Percentiles rank a stretch among this genome's conserved stretches.
These are phyloP conservation scores for Dallia pectoralis DNA, from an alignment of 2,797 vertebrate species.

Conservation along the genomic window DNA sequence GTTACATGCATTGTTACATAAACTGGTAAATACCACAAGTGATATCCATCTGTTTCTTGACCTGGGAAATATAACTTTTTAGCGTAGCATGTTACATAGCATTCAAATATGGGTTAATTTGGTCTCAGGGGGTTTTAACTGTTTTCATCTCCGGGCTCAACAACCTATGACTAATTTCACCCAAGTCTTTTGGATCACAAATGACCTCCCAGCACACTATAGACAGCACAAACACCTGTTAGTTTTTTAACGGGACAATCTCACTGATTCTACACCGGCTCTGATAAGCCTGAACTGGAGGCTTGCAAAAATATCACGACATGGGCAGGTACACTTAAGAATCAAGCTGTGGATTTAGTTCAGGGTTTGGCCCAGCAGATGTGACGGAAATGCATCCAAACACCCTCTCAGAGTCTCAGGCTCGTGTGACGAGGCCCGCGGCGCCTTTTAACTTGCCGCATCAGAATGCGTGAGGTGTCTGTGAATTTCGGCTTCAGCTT, in stretches of 20 bases:
- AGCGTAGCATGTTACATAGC: too few relatives aligned
- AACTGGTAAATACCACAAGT: neutral
- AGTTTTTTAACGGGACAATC: neutral
- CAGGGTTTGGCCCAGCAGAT: neutral
- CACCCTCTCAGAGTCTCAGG: neutral
- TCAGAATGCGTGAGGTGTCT: slow-evolving; percentile 16
- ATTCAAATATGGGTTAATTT: too few relatives aligned
- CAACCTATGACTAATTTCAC: too few relatives aligned
- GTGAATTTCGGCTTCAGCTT: neutral
- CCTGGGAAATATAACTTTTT: neutral
- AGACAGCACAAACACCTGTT: neutral
- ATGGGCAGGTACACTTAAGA: neutral
- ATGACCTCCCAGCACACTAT: too few relatives aligned
- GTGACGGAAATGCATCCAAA: slow-evolving; percentile 6
- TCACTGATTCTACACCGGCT: neutral
- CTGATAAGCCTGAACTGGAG: neutral
- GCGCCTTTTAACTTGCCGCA: slow-evolving; percentile 8
- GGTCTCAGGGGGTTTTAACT: too few relatives aligned
- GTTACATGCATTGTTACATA: neutral
- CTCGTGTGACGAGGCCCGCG: neutral
- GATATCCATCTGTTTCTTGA: neutral
- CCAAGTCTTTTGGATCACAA: too few relatives aligned
- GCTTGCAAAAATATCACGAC: neutral
- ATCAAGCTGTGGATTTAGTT: neutral
- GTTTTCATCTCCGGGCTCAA: too few relatives aligned